Evolutionary conservation across 2,797 vertebrate genomes (phyloP), one percentile per base, ranked within the genome.

Genomic region (Chaenodraco wilsoni): DNA sequence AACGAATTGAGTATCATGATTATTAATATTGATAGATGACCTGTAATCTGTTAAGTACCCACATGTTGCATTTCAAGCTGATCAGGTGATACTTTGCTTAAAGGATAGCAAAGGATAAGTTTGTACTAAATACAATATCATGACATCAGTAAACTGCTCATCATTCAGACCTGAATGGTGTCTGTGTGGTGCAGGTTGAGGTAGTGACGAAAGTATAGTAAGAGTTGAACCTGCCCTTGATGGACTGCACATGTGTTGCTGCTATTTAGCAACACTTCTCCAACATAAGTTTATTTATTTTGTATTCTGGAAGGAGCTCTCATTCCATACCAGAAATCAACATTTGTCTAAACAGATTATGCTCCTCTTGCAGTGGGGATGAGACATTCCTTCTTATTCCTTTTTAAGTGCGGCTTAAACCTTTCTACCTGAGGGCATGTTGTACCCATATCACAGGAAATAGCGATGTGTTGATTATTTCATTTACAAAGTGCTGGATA

Each of bases 371-470:
- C 40, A 51, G 0, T 5, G 16, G 14, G 23, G 59, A 66, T 31
- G 44, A 70, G 0, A 31, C 37, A 21, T 56, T 62, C 59, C 46
- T 72, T 13, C n/a, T 0, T 21, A 19, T 33, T 50, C 17, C 21
- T 40, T 9, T 8, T 48, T 16, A 27, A 27, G 31, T 50, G 13
- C 11, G 7, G 40, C 10, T 51, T 17, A 21, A 33, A 63, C 43
- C 19, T 15, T 40, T 23, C 46, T 41, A 65, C 74, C 67, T 31
- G 23, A 31, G 71, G 74, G 27, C 9, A 8, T 63, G 31, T 66
- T 69, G 54, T 68, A 40, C 44, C 50, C 33, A 45, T 58, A 59
- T 79, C 60, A 62, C 58, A 78, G 51, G 75, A 76, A 81, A 79
- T 5, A 16, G n/a, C 5, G 3, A 54, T 10, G 9, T n/a, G 40